Percentiles rank a stretch among this genome's conserved stretches.
phyloP scores from a whole-genome alignment of 2,888 invertebrate genomes.

The Eupithecia tripunctaria region DNA sequence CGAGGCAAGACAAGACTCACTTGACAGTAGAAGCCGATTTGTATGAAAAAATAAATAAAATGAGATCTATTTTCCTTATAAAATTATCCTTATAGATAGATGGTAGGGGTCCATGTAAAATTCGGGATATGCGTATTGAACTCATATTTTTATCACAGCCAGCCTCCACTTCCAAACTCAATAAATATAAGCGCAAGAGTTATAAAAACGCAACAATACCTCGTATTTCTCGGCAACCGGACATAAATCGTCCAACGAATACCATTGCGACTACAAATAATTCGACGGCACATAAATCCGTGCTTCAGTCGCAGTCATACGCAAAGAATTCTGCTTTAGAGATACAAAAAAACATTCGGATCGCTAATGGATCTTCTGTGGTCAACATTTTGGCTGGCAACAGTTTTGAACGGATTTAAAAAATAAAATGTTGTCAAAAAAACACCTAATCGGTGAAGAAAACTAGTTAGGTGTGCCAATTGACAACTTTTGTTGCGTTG shows the following conservation, averaged over 20 bases:
- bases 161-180: constrained; percentile 37
- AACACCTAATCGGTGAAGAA: too few relatives aligned
- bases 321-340: constrained; percentile 49
- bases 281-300: constrained; percentile 54
- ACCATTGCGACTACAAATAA: constrained; percentile 51
- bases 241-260: constrained; percentile 53
- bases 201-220: constrained; percentile 56
- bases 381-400: neutral
- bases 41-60: too few relatives aligned
- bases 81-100: too few relatives aligned
- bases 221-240: constrained; percentile 48
- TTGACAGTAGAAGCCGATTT: too few relatives aligned
- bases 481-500: too few relatives aligned
- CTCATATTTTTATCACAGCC: constrained; percentile 21
- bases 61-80: too few relatives aligned
- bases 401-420: neutral
- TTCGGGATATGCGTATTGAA: too few relatives aligned
- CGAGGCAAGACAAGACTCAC: too few relatives aligned
- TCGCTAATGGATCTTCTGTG: neutral
- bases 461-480: too few relatives aligned
- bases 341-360: constrained; percentile 45
- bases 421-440: neutral
- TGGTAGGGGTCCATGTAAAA: too few relatives aligned
- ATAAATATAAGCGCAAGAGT: constrained; percentile 47
- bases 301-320: constrained; percentile 44